Evolutionary conservation across 2,888 invertebrate genomes (phyloP).

Genomic region (Netelia inedita): DNA sequence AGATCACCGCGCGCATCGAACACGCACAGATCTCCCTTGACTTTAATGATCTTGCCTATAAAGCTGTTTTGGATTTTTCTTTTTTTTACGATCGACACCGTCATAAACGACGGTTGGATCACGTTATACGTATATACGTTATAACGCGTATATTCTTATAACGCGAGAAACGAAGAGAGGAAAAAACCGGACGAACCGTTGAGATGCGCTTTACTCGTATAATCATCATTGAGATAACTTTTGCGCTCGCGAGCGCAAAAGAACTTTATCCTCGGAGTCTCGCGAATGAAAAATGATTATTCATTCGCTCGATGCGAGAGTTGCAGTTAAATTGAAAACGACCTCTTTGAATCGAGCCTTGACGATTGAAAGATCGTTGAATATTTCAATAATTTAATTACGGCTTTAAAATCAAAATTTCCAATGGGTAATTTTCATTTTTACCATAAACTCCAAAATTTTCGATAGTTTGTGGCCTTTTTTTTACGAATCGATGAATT

Average conservation of each 20-base stretch:
- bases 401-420: no score
- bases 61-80: slow-evolving; percentile 82
- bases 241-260: neutral
- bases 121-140: slow-evolving; percentile 41
- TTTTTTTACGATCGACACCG: slow-evolving; percentile 75
- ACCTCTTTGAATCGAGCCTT: no score
- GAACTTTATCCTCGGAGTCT: slow-evolving; percentile 23
- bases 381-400: no score
- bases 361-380: no score
- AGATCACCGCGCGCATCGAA: slow-evolving; percentile 51
- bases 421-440: no score
- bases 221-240: slow-evolving; percentile 7
- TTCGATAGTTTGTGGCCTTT: no score
- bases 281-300: slow-evolving; percentile 7
- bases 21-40: slow-evolving; percentile 57
- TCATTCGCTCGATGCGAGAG: neutral
- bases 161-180: slow-evolving; percentile 17
- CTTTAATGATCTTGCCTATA: slow-evolving; percentile 83
- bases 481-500: no score
- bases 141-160: neutral
- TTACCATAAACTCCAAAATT: no score
- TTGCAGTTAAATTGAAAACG: neutral
- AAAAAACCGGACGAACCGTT: slow-evolving; percentile 30
- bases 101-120: slow-evolving; percentile 73
- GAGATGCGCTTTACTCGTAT: slow-evolving; percentile 48